phyloP scores from a whole-genome alignment of 1,140 invertebrate genomes.

The Gonioctena quinquepunctata region DNA sequence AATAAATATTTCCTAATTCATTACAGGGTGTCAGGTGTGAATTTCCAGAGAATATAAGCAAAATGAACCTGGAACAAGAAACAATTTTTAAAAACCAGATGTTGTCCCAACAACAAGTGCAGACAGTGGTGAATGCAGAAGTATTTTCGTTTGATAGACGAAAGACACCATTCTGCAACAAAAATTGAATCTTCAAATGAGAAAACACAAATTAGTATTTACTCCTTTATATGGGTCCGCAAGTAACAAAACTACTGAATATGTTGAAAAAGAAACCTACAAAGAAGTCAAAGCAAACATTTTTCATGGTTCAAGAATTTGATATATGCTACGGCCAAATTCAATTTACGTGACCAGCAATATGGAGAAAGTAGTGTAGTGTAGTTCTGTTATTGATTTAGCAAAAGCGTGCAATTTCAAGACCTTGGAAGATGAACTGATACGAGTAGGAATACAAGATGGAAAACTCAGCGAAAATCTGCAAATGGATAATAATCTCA shows the following conservation, averaged over 20 bases:
- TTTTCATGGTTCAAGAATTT: neutral
- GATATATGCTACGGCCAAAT: neutral
- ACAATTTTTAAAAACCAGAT: neutral
- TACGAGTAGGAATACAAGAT: too few relatives aligned
- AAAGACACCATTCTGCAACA: neutral
- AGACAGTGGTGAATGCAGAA: neutral
- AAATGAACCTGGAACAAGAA: neutral
- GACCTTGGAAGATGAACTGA: too few relatives aligned
- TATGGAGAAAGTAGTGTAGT: neutral
- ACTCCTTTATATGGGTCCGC: neutral
- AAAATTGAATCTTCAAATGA: neutral
- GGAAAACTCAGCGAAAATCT: too few relatives aligned
- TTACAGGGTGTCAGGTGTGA: too few relatives aligned
- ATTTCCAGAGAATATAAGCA: too few relatives aligned
- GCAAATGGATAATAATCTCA: too few relatives aligned
- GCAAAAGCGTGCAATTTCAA: too few relatives aligned
- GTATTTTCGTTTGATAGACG: neutral
- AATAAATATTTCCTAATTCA: too few relatives aligned
- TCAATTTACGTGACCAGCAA: neutral
- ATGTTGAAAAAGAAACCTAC: neutral
- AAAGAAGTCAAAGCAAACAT: neutral
- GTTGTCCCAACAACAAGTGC: neutral
- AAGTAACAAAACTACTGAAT: neutral
- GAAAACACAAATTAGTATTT: neutral
- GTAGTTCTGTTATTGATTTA: too few relatives aligned